phyloP scores from a whole-genome alignment of 2,113 vertebrate species.

The Tautogolabrus adspersus region DNA sequence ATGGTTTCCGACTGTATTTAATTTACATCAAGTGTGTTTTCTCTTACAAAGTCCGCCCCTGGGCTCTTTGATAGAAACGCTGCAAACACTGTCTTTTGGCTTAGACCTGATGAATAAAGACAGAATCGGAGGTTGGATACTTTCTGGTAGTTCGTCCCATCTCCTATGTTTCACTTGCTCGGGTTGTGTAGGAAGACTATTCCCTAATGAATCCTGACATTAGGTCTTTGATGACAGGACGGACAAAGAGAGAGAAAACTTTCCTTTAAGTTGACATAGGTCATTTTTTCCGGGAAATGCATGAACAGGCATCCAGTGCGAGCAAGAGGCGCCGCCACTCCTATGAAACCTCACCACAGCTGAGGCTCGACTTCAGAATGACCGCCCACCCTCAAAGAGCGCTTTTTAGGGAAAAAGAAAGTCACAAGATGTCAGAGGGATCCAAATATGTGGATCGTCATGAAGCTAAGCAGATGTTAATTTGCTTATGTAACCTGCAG shows the following conservation, averaged over 20 bases:
- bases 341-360: slow-evolving; percentile 40
- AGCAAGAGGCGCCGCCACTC: slow-evolving; percentile 28
- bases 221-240: slow-evolving; percentile 40
- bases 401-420: slow-evolving; percentile 41
- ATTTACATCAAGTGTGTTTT: neutral
- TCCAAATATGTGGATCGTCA: slow-evolving; percentile 40
- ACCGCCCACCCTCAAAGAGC: slow-evolving; percentile 27
- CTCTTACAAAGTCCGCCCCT: neutral
- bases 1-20: slow-evolving; percentile 2
- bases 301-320: slow-evolving; percentile 34
- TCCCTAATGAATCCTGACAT: slow-evolving; percentile 64
- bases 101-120: slow-evolving; percentile 18
- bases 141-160: neutral
- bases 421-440: slow-evolving; percentile 32
- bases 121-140: neutral
- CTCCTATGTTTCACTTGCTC: slow-evolving; percentile 6
- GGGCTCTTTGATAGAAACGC: neutral
- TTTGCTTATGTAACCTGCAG: slow-evolving; percentile 58
- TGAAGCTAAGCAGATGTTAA: slow-evolving; percentile 60
- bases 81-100: neutral
- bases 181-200: slow-evolving; percentile 4
- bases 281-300: slow-evolving; percentile 52
- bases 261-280: slow-evolving; percentile 50
- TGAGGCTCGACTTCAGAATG: slow-evolving; percentile 5
- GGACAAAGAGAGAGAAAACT: slow-evolving; percentile 43